These are phyloP conservation scores for Poecile montanus DNA, from an alignment of 2,797 vertebrate genomes.

Conservation along the genomic window DNA sequence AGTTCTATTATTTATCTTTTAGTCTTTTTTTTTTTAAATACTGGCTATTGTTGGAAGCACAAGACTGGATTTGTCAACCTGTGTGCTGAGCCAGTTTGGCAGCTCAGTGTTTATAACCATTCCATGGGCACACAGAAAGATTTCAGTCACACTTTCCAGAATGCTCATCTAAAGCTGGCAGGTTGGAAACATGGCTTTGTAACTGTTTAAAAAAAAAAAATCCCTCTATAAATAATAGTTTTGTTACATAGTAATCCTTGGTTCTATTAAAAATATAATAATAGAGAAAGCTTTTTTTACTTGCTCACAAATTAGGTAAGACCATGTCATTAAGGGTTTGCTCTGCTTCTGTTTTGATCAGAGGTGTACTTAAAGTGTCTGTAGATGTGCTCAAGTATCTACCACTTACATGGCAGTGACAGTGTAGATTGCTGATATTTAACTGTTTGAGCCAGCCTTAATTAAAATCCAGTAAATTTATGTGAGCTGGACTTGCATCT, in stretches of 20 bases:
- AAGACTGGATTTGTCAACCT: neutral
- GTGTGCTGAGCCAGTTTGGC: neutral
- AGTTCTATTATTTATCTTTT: neutral
- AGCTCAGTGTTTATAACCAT: neutral
- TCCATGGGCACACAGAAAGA: neutral
- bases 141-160: neutral
- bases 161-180: neutral
- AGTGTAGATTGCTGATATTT: neutral
- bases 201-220: neutral
- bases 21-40: neutral
- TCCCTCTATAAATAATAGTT: neutral
- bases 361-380: neutral
- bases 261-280: neutral
- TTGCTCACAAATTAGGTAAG: neutral
- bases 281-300: neutral
- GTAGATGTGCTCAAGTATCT: neutral
- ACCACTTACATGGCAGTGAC: neutral
- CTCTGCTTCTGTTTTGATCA: neutral
- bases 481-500: neutral
- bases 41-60: neutral
- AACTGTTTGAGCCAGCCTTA: neutral
- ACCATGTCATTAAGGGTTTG: neutral
- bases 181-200: neutral
- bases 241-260: neutral
- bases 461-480: neutral